Evolutionary conservation across 1,140 invertebrate species (phyloP).

Genomic region (Penaeus indicus): DNA sequence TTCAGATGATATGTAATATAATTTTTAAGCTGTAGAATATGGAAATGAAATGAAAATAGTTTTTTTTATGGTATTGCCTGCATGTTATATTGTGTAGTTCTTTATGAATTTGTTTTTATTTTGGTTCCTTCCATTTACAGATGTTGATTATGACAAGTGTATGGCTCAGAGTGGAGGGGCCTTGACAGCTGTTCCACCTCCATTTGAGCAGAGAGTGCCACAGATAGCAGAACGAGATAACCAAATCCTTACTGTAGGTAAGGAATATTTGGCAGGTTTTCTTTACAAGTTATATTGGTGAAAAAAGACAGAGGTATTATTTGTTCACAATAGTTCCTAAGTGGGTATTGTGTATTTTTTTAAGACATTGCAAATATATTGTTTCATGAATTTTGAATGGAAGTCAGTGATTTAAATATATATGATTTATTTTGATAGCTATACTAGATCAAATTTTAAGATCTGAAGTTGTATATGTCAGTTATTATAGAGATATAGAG

Average conservation of each 20-base stretch:
- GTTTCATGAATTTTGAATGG: too few species aligned
- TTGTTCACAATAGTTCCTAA: too few species aligned
- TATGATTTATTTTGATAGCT: too few species aligned
- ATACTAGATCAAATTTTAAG: too few species aligned
- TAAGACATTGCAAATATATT: too few species aligned
- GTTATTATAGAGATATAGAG: too few species aligned
- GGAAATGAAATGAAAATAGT: background rate
- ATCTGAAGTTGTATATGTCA: too few species aligned
- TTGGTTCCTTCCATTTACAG: conserved; percentile 18
- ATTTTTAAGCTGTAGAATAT: too few species aligned
- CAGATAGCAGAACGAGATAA: conserved; percentile 32
- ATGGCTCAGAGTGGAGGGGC: conserved; percentile 35
- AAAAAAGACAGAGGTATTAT: too few species aligned
- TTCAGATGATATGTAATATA: conserved; percentile 49
- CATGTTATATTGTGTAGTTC: background rate
- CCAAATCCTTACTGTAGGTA: conserved; percentile 51
- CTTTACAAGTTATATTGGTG: too few species aligned
- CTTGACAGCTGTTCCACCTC: conserved; percentile 40
- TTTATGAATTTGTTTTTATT: background rate
- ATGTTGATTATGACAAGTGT: conserved; percentile 53
- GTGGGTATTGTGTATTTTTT: too few species aligned
- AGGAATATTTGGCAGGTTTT: background rate
- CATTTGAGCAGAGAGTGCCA: conserved; percentile 48
- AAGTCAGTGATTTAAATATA: too few species aligned
- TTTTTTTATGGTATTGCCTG: background rate